Conservation (phyloP, 1,140 invertebrate genomes). For the Temnothorax longispinosus region DNA sequence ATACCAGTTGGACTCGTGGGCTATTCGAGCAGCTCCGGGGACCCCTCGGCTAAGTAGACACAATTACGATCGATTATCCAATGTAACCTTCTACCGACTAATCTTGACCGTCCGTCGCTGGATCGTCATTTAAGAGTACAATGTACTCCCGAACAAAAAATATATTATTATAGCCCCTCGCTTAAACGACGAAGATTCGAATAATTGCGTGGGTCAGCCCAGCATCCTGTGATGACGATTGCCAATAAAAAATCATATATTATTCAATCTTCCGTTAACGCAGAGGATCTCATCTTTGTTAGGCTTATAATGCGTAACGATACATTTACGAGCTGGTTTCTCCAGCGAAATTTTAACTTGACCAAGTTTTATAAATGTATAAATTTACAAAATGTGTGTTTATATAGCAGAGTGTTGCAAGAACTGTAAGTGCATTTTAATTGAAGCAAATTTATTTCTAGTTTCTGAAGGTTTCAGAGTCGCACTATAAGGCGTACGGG, state of each 20-base stretch:
- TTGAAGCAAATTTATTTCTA: not conserved
- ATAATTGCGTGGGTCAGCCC: not conserved
- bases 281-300: not conserved
- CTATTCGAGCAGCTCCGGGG: not conserved
- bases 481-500: not conserved
- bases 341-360: not conserved
- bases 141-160: slow-evolving; percentile 27
- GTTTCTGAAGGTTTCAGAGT: not conserved
- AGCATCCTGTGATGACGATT: not conserved
- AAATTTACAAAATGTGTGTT: not conserved
- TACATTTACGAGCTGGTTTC: not conserved
- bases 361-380: not conserved
- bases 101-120: slow-evolving; percentile 65
- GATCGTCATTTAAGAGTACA: slow-evolving; percentile 18
- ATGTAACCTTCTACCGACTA: slow-evolving; percentile 69
- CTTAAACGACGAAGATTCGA: slow-evolving; percentile 5
- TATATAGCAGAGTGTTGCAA: not conserved
- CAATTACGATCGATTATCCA: slow-evolving; percentile 79
- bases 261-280: slow-evolving; percentile 6
- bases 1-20: slow-evolving; percentile 15
- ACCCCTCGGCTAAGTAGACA: slow-evolving; percentile 72
- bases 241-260: not conserved
- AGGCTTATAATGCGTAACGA: not conserved
- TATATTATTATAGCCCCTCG: slow-evolving; percentile 1
- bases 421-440: not conserved